Base-by-base conservation (phyloP, 2,113 vertebrate species). In the Fulica atra region DNA sequence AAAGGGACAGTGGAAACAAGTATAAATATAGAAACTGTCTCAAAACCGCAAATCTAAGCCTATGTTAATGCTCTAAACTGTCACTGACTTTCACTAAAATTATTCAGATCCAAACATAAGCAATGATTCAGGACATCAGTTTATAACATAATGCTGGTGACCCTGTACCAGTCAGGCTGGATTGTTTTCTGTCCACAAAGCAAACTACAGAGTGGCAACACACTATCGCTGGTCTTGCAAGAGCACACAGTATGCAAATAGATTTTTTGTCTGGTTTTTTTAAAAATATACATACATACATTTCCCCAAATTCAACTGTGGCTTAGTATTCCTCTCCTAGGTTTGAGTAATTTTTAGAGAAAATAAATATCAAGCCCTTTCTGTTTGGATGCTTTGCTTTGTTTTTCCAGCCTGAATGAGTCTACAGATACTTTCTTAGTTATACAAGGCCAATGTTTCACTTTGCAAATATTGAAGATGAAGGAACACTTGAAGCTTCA, bases 401-500 rank as follows among this genome's bases (percentile, higher is more conserved):
- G 80, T 81, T 61, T 88, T 84, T 89, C 94, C 97, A 95, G 95
- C 96, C 93, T 96, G 95, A 97, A 96, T 85, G 61, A 97, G 85
- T 96, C 93, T 95, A 96, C 88, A 69, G 80, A 91, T 89, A 89
- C 44, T 92, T 93, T 91, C 92, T 93, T 95, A 93, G 84, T 81
- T 93, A 78, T 91, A 89, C 93, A 96, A 97, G 97, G 97, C 96
- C 95, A 91, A 89, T 61, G 94, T 90, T 94, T 97, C 94, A 85
- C 92, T 95, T 97, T 72, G 94, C 93, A 95, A 96, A 94, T 95
- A 95, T 95, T 96, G 91, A 95, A 93, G 96, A 95, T 95, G 93
- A 95, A 97, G 97, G 96, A 97, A 97, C 93, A 97, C 97, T 97
- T 77, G 89, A 97, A 97, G 97, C 97, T 93, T 95, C 97, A 98